Evolutionary conservation across 2,888 invertebrate species (phyloP).

Genomic region (Aphidius colemani): DNA sequence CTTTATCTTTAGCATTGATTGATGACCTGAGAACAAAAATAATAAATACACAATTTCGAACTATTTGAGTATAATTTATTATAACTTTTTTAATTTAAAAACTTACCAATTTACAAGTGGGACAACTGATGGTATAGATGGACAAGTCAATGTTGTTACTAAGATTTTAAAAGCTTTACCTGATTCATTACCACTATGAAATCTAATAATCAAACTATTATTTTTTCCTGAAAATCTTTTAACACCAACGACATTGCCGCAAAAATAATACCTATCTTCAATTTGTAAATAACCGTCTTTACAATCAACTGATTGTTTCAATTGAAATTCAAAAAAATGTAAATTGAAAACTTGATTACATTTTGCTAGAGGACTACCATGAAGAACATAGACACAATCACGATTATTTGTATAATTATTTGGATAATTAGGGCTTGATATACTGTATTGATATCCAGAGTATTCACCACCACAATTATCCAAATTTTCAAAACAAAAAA

Average conservation of each 20-base stretch:
- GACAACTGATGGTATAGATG: slow-evolving; percentile 3
- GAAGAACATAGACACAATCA: slow-evolving; percentile 62
- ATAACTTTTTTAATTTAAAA: not conserved
- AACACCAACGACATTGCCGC: slow-evolving; percentile 62
- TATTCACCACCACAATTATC: slow-evolving; percentile 59
- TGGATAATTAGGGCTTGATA: slow-evolving; percentile 65
- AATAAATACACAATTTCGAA: not conserved
- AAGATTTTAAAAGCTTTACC: slow-evolving; percentile 63
- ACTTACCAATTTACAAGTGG: slow-evolving; percentile 28
- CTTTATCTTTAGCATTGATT: not conserved
- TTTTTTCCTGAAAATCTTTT: slow-evolving; percentile 61
- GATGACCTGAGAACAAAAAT: not conserved
- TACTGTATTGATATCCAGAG: slow-evolving; percentile 60
- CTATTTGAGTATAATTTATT: not conserved
- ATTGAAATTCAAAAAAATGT: slow-evolving; percentile 64
- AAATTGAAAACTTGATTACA: slow-evolving; percentile 64
- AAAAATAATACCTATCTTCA: slow-evolving; percentile 61
- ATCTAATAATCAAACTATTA: slow-evolving; percentile 61
- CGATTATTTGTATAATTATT: slow-evolving; percentile 58
- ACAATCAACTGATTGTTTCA: slow-evolving; percentile 62
- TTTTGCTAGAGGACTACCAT: slow-evolving; percentile 56
- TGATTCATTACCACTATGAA: slow-evolving; percentile 56
- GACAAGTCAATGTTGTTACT: slow-evolving; percentile 62
- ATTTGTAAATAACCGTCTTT: slow-evolving; percentile 63
- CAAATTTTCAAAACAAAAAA: slow-evolving; percentile 4